Percentiles rank a stretch among this genome's conserved stretches.
Conservation (phyloP, 2,888 invertebrate species). For the Drosophila recens region DNA sequence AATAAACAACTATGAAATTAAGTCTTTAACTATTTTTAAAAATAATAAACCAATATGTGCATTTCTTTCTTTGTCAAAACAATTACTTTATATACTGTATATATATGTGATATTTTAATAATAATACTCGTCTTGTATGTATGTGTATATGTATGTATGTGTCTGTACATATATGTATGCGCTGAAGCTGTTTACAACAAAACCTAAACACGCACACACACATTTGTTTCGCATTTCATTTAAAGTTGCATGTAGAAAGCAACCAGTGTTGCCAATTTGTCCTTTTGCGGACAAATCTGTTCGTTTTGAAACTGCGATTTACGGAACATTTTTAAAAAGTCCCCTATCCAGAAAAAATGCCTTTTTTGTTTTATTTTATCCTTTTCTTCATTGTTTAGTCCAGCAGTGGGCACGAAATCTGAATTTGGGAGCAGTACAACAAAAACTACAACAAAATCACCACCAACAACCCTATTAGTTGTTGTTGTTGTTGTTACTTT, state of each 20-base stretch:
- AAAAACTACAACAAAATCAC: no score
- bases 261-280: not conserved
- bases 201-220: conserved; percentile 15
- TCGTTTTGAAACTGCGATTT: no score
- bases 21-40: not conserved
- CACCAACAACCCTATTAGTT: no score
- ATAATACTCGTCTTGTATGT: conserved; percentile 41
- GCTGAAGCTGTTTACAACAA: conserved; percentile 11
- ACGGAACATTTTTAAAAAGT: no score
- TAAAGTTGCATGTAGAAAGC: conserved; percentile 46
- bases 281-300: no score
- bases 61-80: not conserved
- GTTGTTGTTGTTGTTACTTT: no score
- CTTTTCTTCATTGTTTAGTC: no score
- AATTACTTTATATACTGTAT: conserved; percentile 7
- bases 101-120: conserved; percentile 16
- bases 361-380: no score
- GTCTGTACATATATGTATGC: conserved; percentile 45
- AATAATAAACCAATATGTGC: not conserved
- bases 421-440: no score
- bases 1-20: not conserved
- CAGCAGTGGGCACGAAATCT: no score
- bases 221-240: conserved; percentile 47
- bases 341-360: no score
- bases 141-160: conserved; percentile 45